A percentile compares a stretch with the other conserved stretches of the same genome.
Evolutionary conservation across 35 echinoderm and acorn worm genomes (phyloP).

Genomic region (Nesometra sesokonis): DNA sequence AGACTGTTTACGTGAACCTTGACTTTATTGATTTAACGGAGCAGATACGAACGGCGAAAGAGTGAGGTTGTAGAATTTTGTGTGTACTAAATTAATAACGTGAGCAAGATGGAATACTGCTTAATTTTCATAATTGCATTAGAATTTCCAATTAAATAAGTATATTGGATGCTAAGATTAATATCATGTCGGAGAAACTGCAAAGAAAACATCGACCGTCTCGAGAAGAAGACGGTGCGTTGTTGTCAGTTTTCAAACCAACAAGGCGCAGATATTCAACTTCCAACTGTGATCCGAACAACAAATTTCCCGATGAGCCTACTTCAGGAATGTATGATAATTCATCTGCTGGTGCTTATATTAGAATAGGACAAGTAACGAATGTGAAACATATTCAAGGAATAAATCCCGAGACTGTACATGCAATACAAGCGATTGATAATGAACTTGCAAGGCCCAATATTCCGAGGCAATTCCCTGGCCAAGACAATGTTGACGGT

Average conservation of each 20-base stretch:
- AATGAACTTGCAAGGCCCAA: constrained; percentile 67
- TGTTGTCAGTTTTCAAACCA: not conserved
- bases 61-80: not conserved
- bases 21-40: not conserved
- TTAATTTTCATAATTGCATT: not conserved
- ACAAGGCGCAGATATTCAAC: not conserved
- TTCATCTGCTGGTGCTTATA: not conserved
- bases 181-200: not conserved
- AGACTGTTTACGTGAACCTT: not conserved
- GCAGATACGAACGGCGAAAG: not conserved
- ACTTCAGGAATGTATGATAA: not conserved
- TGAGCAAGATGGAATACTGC: not conserved
- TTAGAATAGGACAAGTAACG: not conserved
- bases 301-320: not conserved
- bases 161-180: not conserved
- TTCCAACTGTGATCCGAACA: not conserved
- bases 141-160: not conserved
- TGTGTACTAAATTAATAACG: not conserved
- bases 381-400: constrained; percentile 64
- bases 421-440: constrained; percentile 63
- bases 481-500: constrained; percentile 29
- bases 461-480: constrained; percentile 35
- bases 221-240: not conserved
- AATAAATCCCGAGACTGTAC: constrained; percentile 62
- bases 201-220: not conserved